Evolutionary conservation across 2,113 vertebrate species (phyloP), one percentile per base, ranked within the genome.

Genomic region (Micronycteris hirsuta): DNA sequence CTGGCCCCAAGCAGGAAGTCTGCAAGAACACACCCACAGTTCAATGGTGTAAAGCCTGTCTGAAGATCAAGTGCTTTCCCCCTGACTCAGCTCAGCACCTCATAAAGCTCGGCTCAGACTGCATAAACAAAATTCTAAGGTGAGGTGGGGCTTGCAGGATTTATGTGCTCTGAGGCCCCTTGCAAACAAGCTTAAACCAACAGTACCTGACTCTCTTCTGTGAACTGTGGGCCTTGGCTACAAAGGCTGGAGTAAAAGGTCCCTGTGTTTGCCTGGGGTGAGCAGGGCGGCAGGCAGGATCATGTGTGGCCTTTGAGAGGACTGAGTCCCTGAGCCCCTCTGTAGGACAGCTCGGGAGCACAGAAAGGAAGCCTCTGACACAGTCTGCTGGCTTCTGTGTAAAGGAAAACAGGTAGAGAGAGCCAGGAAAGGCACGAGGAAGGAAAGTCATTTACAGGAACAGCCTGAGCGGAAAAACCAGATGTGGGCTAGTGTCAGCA

Each of bases 41-140:
- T 82, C 77, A 91, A 58, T 78, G 49, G 49, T 11, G 49, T 74
- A 54, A 33, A 33, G 91, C 54, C 56, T 86, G 33, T 81, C 43
- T 96, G 68, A 94, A 41, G 1, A 78, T 63, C 47, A 56, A 52
- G 54, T 65, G 4, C 82, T 77, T 54, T 86, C 73, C 90, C 49
- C 43, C 80, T 86, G 93, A 89, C 83, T 95, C 81, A 61, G 68
- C 96, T 82, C 96, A 78, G 52, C 47, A 77, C 71, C 71, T 97
- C 90, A 47, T 70, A 95, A 96, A 95, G 95, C 61, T 33, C 43
- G 26, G 58, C 73, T 91, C 86, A 94, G 97, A 88, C 95, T 97
- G 70, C 82, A 91, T 63, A 97, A 97, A 94, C 93, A 96, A 97
- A 82, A 97, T 0, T 97, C 95, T 61, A 86, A 97, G 78, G 90